These are phyloP conservation scores for Drosophila sechellia DNA, from an alignment of 1,140 invertebrate species.

Conservation along the genomic window DNA sequence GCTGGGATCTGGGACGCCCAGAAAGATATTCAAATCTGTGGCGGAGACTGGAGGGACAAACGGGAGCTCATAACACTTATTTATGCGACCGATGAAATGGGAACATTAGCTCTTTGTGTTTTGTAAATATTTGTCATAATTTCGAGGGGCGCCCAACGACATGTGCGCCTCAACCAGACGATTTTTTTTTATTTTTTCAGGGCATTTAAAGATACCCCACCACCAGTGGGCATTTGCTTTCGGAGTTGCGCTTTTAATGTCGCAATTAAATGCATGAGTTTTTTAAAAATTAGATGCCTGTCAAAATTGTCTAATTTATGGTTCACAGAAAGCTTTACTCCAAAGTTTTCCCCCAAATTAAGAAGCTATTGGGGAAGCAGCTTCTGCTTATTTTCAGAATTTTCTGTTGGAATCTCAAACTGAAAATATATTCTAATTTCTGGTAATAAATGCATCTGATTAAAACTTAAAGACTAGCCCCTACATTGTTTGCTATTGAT, in stretches of 20 bases:
- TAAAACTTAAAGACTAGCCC: too few species aligned
- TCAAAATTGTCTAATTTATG: conserved; percentile 74
- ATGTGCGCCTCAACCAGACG: conserved; percentile 28
- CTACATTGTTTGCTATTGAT: too few species aligned
- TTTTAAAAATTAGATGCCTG: conserved; percentile 77
- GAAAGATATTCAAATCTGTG: conserved; percentile 66
- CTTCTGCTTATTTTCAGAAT: background rate
- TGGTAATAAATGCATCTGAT: background rate
- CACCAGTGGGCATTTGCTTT: conserved; percentile 45
- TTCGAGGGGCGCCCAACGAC: conserved; percentile 39
- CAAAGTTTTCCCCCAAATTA: conserved; percentile 20
- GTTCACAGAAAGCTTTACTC: conserved; percentile 55
- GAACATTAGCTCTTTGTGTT: conserved; percentile 75
- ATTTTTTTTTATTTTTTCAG: conserved; percentile 24
- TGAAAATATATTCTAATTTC: background rate
- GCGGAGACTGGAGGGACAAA: conserved; percentile 49
- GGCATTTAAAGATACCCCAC: conserved; percentile 30
- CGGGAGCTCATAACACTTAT: conserved; percentile 75
- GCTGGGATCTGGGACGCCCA: conserved; percentile 57
- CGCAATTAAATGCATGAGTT: conserved; percentile 82
- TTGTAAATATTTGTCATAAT: conserved; percentile 83
- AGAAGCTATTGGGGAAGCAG: background rate
- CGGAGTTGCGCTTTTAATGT: conserved; percentile 72
- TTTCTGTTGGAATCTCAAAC: conserved; percentile 15
- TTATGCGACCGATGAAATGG: conserved; percentile 81